Evolutionary conservation across 2,113 vertebrate species (phyloP), one percentile per base, ranked within the genome.

Genomic region (Nannospalax galili): DNA sequence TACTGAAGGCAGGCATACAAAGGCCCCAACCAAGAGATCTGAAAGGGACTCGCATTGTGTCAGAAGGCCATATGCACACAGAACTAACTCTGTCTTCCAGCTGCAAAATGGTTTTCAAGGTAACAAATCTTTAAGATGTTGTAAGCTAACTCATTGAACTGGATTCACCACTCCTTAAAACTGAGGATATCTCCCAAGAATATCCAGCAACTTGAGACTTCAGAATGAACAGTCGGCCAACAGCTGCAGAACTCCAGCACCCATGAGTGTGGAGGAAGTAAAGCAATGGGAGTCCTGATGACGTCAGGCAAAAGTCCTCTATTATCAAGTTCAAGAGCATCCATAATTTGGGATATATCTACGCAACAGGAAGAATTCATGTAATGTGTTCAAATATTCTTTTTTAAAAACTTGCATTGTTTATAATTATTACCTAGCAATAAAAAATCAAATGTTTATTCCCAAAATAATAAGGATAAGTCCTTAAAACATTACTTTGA

Each of bases 371-470:
- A 81, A 80, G 22, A 78, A 94, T 11, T 84, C 65, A 84, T 65
- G 82, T 93, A 91, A 84, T 58, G 88, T 58, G n/a, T 40, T 45
- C 19, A 82, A 79, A 73, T 85, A 45, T 24, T 62, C 20, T 72
- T 77, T 81, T 67, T 79, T 67, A 37, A 95, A 87, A n/a, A n/a
- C n/a, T 30, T 26, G 22, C 52, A 10, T 67, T 90, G 30, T 82
- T 90, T 79, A 74, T 2, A 70, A 78, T 42, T 85, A 48, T 3
- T 82, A 79, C 22, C 60, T 5, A 2, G 19, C 42, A 88, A 87
- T 79, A 80, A 73, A 72, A 24, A 95, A 89, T 22, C 87, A 94
- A 80, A 11, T 40, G 42, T 6, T 87, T 12, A 84, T 62, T 81
- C 4, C 64, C 30, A 67, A 10, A 88, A 48, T n/a, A 78, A 69